Conservation (phyloP, 2,113 vertebrate species). For the Phocoena phocoena region DNA sequence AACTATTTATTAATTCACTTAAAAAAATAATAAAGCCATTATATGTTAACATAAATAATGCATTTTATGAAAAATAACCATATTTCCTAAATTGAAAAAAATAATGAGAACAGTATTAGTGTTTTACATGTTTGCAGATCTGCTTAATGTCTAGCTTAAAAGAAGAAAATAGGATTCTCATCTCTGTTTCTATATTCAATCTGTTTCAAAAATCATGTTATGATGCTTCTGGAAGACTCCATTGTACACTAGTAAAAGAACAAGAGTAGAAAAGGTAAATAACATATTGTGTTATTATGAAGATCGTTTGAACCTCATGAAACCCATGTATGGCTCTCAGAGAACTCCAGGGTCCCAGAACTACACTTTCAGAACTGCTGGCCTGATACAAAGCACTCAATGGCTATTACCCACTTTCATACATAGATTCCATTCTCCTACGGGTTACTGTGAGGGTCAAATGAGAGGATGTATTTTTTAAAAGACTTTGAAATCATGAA, state of each 20-base stretch:
- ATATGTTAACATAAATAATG: background rate
- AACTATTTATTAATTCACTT: background rate
- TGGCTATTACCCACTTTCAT: background rate
- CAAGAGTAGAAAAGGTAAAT: background rate
- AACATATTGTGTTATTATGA: background rate
- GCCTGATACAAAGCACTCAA: background rate
- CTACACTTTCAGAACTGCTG: background rate
- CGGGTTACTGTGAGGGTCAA: background rate
- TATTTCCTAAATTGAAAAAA: background rate
- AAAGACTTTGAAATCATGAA: constrained; percentile 16
- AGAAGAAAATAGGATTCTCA: background rate
- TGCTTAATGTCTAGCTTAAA: background rate
- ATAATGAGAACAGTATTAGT: background rate
- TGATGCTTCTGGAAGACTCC: background rate
- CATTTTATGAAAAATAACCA: background rate
- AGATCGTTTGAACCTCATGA: background rate
- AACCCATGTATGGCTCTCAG: background rate
- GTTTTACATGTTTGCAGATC: background rate
- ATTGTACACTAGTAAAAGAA: background rate
- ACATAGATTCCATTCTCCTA: background rate
- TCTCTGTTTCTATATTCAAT: background rate
- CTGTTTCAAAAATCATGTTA: background rate
- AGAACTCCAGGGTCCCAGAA: background rate
- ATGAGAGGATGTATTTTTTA: background rate
- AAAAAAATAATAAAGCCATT: background rate